These are phyloP conservation scores for Carollia perspicillata DNA, from an alignment of 2,113 vertebrate genomes.

Conservation along the genomic window DNA sequence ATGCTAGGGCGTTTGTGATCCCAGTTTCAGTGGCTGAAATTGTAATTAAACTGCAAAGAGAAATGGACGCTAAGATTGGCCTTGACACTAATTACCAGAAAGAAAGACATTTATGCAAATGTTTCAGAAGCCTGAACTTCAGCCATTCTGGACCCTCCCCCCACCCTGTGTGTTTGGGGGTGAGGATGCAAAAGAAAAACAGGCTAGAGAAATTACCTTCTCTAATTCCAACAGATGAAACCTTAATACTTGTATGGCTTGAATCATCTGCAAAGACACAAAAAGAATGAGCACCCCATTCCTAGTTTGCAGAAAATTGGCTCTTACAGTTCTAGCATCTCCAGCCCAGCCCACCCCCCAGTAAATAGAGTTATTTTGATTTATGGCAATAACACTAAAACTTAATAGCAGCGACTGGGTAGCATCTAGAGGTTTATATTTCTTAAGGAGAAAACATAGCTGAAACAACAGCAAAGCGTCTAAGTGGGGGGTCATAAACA, in stretches of 20 bases:
- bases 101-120: constrained; percentile 97
- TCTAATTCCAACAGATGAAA: constrained; percentile 99
- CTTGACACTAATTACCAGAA: constrained; percentile 97
- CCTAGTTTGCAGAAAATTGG: constrained; percentile 71
- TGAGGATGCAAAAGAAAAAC: constrained; percentile 59
- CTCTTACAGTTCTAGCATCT: constrained; percentile 49
- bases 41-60: constrained; percentile 95
- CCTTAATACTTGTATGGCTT: constrained; percentile 99
- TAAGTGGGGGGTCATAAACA: constrained; percentile 81
- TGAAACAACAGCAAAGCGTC: constrained; percentile 73
- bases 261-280: constrained; percentile 97
- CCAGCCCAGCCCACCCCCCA: constrained; percentile 64
- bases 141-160: constrained; percentile 65
- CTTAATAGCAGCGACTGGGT: constrained; percentile 82
- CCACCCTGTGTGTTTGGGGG: constrained; percentile 24
- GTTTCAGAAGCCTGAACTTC: constrained; percentile 84
- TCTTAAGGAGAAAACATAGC: constrained; percentile 74
- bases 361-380: constrained; percentile 85
- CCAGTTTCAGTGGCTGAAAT: constrained; percentile 91
- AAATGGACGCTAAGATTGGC: constrained; percentile 94
- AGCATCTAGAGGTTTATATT: constrained; percentile 78
- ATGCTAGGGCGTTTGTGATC: constrained; percentile 85
- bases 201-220: constrained; percentile 91
- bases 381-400: constrained; percentile 85
- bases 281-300: constrained; percentile 80